phyloP scores from a whole-genome alignment of 2,113 vertebrate species.

The Triplophysa tibetana region DNA sequence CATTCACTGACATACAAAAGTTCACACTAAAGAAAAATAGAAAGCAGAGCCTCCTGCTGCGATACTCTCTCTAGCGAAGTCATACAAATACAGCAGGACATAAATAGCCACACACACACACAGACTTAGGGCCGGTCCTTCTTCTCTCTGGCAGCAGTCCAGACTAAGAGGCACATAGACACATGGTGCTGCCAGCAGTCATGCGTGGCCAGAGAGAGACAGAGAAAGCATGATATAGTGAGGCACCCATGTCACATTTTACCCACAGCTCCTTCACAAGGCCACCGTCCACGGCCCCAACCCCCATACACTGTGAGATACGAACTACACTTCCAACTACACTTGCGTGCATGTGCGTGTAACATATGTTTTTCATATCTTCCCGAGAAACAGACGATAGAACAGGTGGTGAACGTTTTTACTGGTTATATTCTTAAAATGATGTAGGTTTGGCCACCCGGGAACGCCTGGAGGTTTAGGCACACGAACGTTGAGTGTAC shows the following conservation, averaged over 20 bases:
- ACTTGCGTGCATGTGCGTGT: conserved; percentile 49
- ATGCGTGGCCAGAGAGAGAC: conserved; percentile 25
- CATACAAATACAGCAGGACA: conserved; percentile 25
- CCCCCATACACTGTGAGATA: background rate
- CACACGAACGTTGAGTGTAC: background rate
- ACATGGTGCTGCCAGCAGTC: conserved; percentile 30
- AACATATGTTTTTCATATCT: conserved; percentile 50
- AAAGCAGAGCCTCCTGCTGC: conserved; percentile 2
- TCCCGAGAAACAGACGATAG: conserved; percentile 1
- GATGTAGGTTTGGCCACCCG: conserved; percentile 20
- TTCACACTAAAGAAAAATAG: background rate
- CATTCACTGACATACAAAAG: background rate
- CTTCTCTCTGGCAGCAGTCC: conserved; percentile 33
- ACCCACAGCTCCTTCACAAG: background rate
- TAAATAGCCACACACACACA: conserved; percentile 12
- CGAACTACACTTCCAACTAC: background rate
- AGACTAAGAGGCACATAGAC: conserved; percentile 32
- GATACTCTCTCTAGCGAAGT: conserved; percentile 15
- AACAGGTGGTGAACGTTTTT: conserved; percentile 44
- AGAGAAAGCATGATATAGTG: conserved; percentile 37
- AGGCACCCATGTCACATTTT: conserved; percentile 38
- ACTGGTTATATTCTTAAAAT: conserved; percentile 13
- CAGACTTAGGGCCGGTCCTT: conserved; percentile 18
- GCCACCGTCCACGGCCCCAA: background rate
- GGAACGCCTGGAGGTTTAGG: conserved; percentile 38